Percentiles rank a stretch among this genome's conserved stretches.
These are phyloP conservation scores for Danio rerio DNA, from an alignment of 2,113 vertebrate species.

Conservation along the genomic window DNA sequence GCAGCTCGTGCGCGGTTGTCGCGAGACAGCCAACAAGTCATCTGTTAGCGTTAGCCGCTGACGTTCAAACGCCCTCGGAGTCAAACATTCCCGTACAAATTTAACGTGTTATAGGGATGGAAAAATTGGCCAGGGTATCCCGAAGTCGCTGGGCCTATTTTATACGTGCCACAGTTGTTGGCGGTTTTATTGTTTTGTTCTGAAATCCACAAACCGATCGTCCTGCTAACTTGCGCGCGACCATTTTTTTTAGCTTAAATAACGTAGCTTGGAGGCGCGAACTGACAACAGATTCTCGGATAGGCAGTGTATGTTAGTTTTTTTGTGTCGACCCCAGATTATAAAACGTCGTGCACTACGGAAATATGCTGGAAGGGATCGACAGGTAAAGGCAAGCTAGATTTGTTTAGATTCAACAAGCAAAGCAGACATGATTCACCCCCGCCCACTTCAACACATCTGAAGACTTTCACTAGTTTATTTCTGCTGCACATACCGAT, in stretches of 20 bases:
- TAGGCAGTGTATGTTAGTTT: background rate
- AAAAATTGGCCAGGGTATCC: background rate
- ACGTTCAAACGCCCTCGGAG: slow-evolving; percentile 1
- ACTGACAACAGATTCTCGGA: background rate
- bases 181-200: slow-evolving; percentile 3
- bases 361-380: background rate
- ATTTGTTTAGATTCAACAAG: slow-evolving; percentile 44
- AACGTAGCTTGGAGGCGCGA: background rate
- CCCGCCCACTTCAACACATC: slow-evolving; percentile 52
- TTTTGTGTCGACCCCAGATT: background rate
- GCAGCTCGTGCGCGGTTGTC: slow-evolving; percentile 44
- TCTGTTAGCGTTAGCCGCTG: slow-evolving; percentile 48
- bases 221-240: slow-evolving; percentile 36
- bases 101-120: background rate
- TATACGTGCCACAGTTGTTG: background rate
- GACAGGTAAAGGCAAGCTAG: background rate
- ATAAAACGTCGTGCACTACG: background rate
- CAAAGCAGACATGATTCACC: slow-evolving; percentile 50
- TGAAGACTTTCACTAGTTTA: background rate
- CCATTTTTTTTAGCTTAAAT: background rate
- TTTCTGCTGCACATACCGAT: background rate
- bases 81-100: background rate
- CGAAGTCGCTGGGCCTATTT: accelerated
- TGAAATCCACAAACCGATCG: background rate
- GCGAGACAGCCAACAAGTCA: slow-evolving; percentile 50